phyloP scores from a whole-genome alignment of 2,113 vertebrate species.

The Numenius arquata region DNA sequence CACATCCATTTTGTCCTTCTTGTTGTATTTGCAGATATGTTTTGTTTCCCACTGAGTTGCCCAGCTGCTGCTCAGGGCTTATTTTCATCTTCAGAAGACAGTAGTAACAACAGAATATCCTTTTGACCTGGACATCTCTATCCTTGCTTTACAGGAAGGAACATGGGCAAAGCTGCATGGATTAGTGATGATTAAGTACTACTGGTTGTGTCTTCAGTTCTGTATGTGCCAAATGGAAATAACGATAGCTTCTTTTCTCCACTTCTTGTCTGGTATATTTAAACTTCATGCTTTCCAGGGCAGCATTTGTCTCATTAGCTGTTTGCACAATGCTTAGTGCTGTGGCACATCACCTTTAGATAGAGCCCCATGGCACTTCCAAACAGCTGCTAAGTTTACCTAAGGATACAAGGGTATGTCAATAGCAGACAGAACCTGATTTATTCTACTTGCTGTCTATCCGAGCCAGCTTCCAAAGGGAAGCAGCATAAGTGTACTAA shows the following conservation, averaged over 20 bases:
- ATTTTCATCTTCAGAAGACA: not conserved
- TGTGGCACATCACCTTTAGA: not conserved
- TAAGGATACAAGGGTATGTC: not conserved
- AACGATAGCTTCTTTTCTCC: not conserved
- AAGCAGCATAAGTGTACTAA: not conserved
- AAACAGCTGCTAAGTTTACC: conserved; percentile 3
- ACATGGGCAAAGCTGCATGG: not conserved
- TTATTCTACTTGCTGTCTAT: not conserved
- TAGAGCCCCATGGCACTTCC: not conserved
- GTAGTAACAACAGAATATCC: not conserved
- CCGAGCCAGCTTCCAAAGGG: not conserved
- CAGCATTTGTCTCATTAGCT: not conserved
- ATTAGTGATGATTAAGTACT: not conserved
- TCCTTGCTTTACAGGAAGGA: not conserved
- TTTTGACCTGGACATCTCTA: not conserved
- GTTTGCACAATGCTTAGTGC: not conserved
- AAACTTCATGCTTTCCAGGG: not conserved
- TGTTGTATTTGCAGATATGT: not conserved
- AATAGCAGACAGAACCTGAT: not conserved
- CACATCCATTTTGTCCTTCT: not conserved
- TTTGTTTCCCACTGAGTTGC: not conserved
- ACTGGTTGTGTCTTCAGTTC: not conserved
- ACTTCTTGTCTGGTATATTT: not conserved
- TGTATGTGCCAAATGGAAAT: not conserved
- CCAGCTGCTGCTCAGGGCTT: not conserved